A percentile compares a stretch with the other conserved stretches of the same genome.
Conservation (phyloP, 2,888 invertebrate species). For the Drosophila kuntzei region DNA sequence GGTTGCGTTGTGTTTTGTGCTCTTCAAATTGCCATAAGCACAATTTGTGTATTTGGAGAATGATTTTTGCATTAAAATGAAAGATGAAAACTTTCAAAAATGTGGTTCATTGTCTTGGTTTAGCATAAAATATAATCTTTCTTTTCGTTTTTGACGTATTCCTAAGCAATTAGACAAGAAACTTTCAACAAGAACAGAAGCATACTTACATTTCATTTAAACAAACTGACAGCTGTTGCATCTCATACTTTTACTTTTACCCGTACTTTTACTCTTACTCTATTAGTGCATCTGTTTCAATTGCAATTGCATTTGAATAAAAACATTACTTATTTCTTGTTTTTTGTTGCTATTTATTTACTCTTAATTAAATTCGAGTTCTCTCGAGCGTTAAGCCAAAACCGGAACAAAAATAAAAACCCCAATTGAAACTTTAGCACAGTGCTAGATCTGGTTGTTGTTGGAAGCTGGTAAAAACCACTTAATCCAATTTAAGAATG, state of each 20-base stretch:
- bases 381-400: slow-evolving; percentile 65
- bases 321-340: slow-evolving; percentile 47
- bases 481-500: slow-evolving; percentile 82
- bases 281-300: slow-evolving; percentile 5
- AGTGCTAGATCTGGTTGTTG: slow-evolving; percentile 18
- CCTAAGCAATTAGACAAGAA: slow-evolving; percentile 32
- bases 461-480: slow-evolving; percentile 63
- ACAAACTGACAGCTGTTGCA: slow-evolving; percentile 38
- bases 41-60: not conserved
- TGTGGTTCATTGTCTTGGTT: slow-evolving; percentile 11
- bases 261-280: not conserved
- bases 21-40: slow-evolving; percentile 6
- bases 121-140: slow-evolving; percentile 7
- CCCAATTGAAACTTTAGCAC: slow-evolving; percentile 24
- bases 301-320: slow-evolving; percentile 40
- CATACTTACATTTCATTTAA: slow-evolving; percentile 23
- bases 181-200: slow-evolving; percentile 5
- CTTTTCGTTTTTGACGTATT: slow-evolving; percentile 4
- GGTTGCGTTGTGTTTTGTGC: slow-evolving; percentile 1
- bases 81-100: not conserved
- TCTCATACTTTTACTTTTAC: slow-evolving; percentile 4
- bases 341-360: slow-evolving; percentile 53
- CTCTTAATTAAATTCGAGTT: slow-evolving; percentile 76
- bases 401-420: slow-evolving; percentile 41
- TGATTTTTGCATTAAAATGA: slow-evolving; percentile 4